phyloP scores from a whole-genome alignment of 2,113 vertebrate genomes.

The Scomber colias region DNA sequence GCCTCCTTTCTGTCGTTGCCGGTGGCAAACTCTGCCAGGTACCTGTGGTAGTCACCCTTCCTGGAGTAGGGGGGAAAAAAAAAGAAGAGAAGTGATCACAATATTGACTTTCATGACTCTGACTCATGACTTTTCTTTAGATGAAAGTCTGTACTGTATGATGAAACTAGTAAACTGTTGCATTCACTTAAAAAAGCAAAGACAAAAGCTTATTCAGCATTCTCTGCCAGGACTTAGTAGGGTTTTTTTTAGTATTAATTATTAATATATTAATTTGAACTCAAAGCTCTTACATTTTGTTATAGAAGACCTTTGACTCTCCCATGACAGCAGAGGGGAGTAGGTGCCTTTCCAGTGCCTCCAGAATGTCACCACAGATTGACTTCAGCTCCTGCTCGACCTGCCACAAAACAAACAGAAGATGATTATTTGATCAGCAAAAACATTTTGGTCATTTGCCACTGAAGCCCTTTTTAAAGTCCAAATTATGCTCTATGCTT shows the following conservation, averaged over 20 bases:
- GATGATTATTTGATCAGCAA: not conserved
- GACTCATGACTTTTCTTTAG: not conserved
- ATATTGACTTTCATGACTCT: not conserved
- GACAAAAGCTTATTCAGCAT: not conserved
- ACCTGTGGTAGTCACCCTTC: slow-evolving; percentile 99
- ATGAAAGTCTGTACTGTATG: not conserved
- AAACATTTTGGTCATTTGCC: not conserved
- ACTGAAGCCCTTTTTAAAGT: not conserved
- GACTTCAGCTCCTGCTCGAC: slow-evolving; percentile 97
- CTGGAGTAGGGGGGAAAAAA: slow-evolving; percentile 75
- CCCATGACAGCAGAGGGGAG: slow-evolving; percentile 96
- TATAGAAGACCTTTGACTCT: slow-evolving; percentile 99
- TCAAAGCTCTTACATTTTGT: slow-evolving; percentile 94
- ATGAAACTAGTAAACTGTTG: not conserved
- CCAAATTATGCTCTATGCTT: not conserved
- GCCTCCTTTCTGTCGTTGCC: slow-evolving; percentile 99
- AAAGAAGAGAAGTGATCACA: not conserved
- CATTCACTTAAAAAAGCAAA: not conserved
- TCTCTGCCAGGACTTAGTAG: not conserved
- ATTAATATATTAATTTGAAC: not conserved
- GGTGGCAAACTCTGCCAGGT: slow-evolving; percentile 98
- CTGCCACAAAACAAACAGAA: slow-evolving; percentile 76
- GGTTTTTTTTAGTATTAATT: not conserved
- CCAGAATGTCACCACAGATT: slow-evolving; percentile 98
- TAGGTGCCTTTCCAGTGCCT: slow-evolving; percentile 98